phyloP scores from a whole-genome alignment of 2,797 vertebrate species.

The Holocentrus rufus region DNA sequence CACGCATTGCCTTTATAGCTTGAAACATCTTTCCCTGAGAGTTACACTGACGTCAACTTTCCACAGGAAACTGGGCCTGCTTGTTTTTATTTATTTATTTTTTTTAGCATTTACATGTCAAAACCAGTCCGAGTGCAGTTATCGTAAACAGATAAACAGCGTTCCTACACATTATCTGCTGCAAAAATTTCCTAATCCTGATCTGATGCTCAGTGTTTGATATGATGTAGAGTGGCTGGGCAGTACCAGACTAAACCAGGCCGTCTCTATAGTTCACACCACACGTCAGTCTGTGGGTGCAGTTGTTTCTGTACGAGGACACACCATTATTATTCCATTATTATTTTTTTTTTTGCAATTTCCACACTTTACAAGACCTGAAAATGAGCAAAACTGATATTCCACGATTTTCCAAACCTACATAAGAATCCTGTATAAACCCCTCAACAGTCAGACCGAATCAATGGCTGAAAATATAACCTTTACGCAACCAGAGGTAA shows the following conservation, averaged over 20 bases:
- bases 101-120: background rate
- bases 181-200: no score
- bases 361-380: no score
- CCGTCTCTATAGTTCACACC: background rate
- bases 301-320: no score
- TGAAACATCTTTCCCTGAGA: conserved; percentile 54
- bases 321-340: no score
- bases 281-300: no score
- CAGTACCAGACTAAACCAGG: background rate
- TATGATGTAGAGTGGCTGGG: background rate
- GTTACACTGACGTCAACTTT: conserved; percentile 27
- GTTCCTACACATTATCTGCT: background rate
- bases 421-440: background rate
- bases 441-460: background rate
- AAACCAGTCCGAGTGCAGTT: background rate
- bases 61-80: background rate
- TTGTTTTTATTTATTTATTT: background rate
- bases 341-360: no score
- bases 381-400: no score
- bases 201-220: background rate
- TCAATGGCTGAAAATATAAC: background rate
- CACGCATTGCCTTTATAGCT: background rate
- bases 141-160: background rate
- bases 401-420: background rate
- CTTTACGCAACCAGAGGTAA: background rate